Evolutionary conservation across 2,797 vertebrate genomes (phyloP).

Genomic region (Parambassis ranga): DNA sequence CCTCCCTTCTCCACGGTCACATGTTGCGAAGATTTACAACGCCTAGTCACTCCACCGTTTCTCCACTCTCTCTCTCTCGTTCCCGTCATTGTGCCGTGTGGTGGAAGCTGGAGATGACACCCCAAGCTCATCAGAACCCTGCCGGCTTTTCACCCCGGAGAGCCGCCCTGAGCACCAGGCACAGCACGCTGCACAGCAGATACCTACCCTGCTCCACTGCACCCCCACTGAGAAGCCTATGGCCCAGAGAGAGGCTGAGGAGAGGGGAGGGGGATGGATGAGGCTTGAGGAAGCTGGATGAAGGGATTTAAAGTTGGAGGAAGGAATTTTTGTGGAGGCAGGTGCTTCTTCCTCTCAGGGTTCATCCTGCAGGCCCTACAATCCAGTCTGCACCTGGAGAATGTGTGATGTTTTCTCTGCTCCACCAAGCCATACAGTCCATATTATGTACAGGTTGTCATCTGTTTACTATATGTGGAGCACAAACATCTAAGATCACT

Average conservation of each 20-base stretch:
- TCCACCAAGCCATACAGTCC: too few relatives aligned
- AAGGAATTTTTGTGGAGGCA: too few relatives aligned
- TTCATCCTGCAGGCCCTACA: too few relatives aligned
- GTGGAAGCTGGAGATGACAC: conserved; percentile 88
- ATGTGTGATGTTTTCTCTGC: conserved; percentile 39
- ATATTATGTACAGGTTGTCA: too few relatives aligned
- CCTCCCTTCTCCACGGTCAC: conserved; percentile 81
- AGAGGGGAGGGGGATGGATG: neutral
- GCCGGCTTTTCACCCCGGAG: conserved; percentile 87
- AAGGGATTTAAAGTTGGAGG: conserved; percentile 36
- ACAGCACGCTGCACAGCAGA: conserved; percentile 72
- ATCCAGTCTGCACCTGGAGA: too few relatives aligned
- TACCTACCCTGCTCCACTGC: conserved; percentile 30
- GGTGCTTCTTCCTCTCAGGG: too few relatives aligned
- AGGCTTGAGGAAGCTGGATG: conserved; percentile 22
- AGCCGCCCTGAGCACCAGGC: conserved; percentile 83
- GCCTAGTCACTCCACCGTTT: conserved; percentile 88
- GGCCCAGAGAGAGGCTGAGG: conserved; percentile 41
- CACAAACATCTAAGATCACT: neutral
- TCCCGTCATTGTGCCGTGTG: conserved; percentile 52
- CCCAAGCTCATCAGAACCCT: conserved; percentile 89
- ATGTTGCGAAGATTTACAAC: conserved; percentile 95
- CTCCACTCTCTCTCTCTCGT: conserved; percentile 4
- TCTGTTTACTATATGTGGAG: neutral
- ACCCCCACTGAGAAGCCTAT: conserved; percentile 37